These are phyloP conservation scores for Clarias batrachus DNA, from an alignment of 2,113 vertebrate genomes.

Conservation along the genomic window DNA sequence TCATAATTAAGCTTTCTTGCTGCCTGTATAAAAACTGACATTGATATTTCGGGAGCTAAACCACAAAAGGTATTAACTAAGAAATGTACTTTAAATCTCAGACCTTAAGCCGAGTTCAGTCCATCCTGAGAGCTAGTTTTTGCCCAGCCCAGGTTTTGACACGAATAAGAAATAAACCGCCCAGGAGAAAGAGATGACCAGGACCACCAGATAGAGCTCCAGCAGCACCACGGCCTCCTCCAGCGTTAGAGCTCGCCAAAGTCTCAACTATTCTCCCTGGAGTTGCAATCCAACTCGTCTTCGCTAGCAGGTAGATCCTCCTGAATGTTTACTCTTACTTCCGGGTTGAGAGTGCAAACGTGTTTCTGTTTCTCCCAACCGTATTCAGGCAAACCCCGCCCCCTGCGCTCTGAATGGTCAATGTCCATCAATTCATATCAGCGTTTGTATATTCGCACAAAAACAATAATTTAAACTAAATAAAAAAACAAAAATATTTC, in stretches of 20 bases:
- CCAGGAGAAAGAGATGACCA: constrained; percentile 78
- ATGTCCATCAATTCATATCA: neutral
- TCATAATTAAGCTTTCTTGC: neutral
- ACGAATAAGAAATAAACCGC: constrained; percentile 76
- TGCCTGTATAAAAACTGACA: no score
- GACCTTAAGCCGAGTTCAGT: constrained; percentile 28
- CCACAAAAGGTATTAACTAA: neutral
- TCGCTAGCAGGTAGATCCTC: neutral
- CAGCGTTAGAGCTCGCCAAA: constrained; percentile 62
- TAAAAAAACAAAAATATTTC: neutral
- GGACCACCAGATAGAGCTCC: constrained; percentile 75
- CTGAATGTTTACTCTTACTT: constrained; percentile 24
- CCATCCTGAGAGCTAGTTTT: constrained; percentile 60
- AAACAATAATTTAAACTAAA: neutral
- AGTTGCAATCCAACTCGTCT: neutral
- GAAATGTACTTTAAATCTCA: neutral
- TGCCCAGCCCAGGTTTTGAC: constrained; percentile 71
- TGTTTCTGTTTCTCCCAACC: neutral
- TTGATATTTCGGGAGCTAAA: no score
- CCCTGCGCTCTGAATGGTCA: neutral
- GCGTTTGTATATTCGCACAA: neutral
- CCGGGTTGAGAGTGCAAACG: constrained; percentile 40
- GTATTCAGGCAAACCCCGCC: constrained; percentile 41
- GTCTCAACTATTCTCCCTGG: neutral
- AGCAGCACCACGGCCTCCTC: constrained; percentile 72